These are phyloP conservation scores for Cervus canadensis DNA, from an alignment of 2,113 vertebrate genomes.

Conservation along the genomic window DNA sequence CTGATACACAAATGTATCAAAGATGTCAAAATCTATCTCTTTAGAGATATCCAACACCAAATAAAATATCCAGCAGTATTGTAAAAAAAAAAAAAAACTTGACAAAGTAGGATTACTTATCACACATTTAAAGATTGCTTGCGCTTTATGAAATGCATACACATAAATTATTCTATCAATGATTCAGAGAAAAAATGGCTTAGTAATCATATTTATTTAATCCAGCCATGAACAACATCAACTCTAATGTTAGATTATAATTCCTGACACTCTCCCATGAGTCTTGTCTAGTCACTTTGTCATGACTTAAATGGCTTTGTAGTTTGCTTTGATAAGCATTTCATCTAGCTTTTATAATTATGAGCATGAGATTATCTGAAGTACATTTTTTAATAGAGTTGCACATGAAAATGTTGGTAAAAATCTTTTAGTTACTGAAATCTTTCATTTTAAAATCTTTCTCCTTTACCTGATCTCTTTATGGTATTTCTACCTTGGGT, in stretches of 20 bases:
- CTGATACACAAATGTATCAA: background rate
- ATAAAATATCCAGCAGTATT: background rate
- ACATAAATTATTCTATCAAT: background rate
- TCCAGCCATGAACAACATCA: background rate
- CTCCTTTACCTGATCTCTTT: background rate
- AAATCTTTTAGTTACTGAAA: background rate
- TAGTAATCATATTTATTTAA: background rate
- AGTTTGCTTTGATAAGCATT: constrained; percentile 10
- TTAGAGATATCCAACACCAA: background rate
- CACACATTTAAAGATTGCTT: background rate
- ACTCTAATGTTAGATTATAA: background rate
- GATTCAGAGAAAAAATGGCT: background rate
- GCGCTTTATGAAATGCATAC: background rate
- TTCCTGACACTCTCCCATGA: background rate
- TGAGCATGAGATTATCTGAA: background rate
- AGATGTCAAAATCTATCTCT: background rate
- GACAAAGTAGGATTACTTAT: background rate
- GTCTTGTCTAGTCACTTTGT: background rate
- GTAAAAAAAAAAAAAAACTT: background rate
- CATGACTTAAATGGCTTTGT: background rate
- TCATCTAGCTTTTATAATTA: background rate
- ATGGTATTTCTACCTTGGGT: background rate
- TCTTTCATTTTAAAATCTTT: background rate
- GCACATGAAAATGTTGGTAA: background rate
- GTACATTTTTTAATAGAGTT: background rate